phyloP scores from a whole-genome alignment of 1,140 invertebrate genomes.

The Drosophila navojoa region DNA sequence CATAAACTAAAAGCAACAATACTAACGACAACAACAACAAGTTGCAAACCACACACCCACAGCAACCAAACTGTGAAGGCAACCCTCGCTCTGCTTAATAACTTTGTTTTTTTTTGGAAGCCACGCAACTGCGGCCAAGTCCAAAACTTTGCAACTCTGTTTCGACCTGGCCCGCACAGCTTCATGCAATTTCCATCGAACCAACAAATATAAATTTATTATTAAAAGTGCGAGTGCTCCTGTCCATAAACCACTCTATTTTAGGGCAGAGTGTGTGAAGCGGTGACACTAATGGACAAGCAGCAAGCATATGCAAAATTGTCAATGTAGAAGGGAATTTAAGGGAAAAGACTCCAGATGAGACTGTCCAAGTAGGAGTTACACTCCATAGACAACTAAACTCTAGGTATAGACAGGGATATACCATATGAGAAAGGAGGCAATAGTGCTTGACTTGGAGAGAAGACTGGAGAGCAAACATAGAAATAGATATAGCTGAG shows the following conservation, averaged over 20 bases:
- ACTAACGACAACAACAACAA: background rate
- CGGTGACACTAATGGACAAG: too few relatives aligned
- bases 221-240: background rate
- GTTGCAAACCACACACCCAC: constrained; percentile 40
- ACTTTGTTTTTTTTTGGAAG: constrained; percentile 63
- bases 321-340: too few relatives aligned
- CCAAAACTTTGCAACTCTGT: constrained; percentile 54
- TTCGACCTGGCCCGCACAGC: background rate
- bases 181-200: constrained; percentile 49
- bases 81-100: constrained; percentile 55
- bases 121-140: constrained; percentile 48
- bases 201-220: background rate
- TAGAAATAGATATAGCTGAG: too few relatives aligned
- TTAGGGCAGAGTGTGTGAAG: too few relatives aligned
- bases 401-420: too few relatives aligned
- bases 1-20: constrained; percentile 56
- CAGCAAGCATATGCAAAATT: too few relatives aligned
- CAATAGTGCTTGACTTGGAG: too few relatives aligned
- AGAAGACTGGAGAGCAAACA: too few relatives aligned
- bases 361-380: too few relatives aligned
- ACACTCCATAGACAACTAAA: too few relatives aligned
- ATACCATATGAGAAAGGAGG: too few relatives aligned
- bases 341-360: too few relatives aligned
- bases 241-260: background rate
- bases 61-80: constrained; percentile 24